Evolutionary conservation across 1,140 invertebrate species (phyloP).

Genomic region (Bombus consobrinus): DNA sequence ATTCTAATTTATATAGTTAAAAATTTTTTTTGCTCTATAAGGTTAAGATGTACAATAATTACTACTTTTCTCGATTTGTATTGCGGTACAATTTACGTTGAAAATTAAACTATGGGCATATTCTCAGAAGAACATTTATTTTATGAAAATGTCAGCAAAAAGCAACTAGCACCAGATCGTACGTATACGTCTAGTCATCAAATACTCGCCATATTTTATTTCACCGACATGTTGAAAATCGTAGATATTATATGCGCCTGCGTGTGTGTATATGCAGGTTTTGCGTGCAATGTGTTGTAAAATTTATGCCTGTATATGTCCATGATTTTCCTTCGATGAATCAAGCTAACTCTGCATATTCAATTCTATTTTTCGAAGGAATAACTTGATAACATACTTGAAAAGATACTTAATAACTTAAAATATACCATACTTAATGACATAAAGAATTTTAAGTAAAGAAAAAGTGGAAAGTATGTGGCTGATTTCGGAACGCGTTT

Average conservation of each 20-base stretch:
- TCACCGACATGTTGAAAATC: constrained; percentile 34
- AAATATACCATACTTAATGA: not conserved
- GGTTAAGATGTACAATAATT: constrained; percentile 38
- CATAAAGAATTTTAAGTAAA: not conserved
- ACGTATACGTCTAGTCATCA: constrained; percentile 56
- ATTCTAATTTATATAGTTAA: constrained; percentile 7
- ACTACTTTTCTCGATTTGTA: not conserved
- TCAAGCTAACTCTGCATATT: not conserved
- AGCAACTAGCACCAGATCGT: constrained; percentile 28
- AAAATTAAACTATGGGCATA: not conserved
- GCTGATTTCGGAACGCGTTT: constrained; percentile 38
- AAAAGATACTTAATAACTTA: not conserved
- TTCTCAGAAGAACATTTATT: not conserved
- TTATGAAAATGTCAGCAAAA: constrained; percentile 24
- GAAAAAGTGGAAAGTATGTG: not conserved
- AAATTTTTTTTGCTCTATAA: constrained; percentile 6
- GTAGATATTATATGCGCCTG: not conserved
- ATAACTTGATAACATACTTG: not conserved
- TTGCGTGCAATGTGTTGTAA: not conserved
- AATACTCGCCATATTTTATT: constrained; percentile 59
- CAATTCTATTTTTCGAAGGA: not conserved
- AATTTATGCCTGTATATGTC: not conserved
- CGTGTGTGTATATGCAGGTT: not conserved
- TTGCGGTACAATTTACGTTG: not conserved
- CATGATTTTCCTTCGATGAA: constrained; percentile 5